Conservation (phyloP, 2,113 vertebrate species). For the Planiliza haematocheilus region DNA sequence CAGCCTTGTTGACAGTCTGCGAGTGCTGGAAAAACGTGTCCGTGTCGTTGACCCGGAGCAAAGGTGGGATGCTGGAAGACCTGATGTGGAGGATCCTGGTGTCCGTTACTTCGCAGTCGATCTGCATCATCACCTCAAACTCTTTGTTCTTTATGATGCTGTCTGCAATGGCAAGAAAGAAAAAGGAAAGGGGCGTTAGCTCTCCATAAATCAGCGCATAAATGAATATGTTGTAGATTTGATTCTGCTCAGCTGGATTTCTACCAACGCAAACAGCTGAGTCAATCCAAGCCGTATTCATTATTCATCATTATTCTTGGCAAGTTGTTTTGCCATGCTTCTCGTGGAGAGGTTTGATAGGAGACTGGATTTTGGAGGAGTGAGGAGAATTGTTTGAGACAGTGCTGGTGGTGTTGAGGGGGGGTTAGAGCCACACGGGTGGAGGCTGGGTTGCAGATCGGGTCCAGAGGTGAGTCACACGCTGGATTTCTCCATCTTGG, state of each 20-base stretch:
- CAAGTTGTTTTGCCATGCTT: not conserved
- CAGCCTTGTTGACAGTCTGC: slow-evolving; percentile 74
- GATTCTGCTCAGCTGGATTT: too few relatives aligned
- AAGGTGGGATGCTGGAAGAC: slow-evolving; percentile 89
- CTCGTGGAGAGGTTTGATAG: slow-evolving; percentile 6
- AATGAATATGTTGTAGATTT: too few relatives aligned
- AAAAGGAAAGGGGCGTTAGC: slow-evolving; percentile 6
- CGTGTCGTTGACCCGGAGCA: slow-evolving; percentile 89
- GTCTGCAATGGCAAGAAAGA: slow-evolving; percentile 80
- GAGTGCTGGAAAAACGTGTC: slow-evolving; percentile 84
- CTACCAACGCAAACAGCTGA: not conserved
- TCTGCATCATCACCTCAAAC: slow-evolving; percentile 98
- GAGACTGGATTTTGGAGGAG: not conserved
- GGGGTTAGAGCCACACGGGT: slow-evolving; percentile 25
- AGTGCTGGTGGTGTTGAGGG: slow-evolving; percentile 22
- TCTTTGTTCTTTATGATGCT: slow-evolving; percentile 92
- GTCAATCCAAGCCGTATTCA: not conserved
- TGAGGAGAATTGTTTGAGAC: slow-evolving; percentile 11
- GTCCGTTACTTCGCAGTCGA: slow-evolving; percentile 96
- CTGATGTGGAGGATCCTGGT: slow-evolving; percentile 95
- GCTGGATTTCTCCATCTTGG: slow-evolving; percentile 58
- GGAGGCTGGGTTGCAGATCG: slow-evolving; percentile 49
- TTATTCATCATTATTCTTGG: not conserved
- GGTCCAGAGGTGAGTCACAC: slow-evolving; percentile 73
- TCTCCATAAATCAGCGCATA: not conserved